phyloP scores from a whole-genome alignment of 2,113 vertebrate species.

The Octodon degus region DNA sequence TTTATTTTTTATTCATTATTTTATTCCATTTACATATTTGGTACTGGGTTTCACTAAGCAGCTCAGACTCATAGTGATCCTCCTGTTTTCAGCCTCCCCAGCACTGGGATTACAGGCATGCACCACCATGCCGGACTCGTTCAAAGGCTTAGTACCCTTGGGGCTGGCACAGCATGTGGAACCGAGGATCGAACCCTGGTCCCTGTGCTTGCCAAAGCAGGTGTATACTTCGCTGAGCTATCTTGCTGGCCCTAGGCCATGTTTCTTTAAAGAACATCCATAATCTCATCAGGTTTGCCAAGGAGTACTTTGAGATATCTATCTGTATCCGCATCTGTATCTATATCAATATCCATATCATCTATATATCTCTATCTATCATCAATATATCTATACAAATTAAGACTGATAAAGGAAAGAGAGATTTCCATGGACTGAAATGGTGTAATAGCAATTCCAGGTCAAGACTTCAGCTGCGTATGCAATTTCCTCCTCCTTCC shows the following conservation, averaged over 20 bases:
- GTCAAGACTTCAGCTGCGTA: background rate
- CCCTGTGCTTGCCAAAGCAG: too few relatives aligned
- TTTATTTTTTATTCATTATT: too few relatives aligned
- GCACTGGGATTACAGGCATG: too few relatives aligned
- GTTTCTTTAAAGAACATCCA: slow-evolving; percentile 13
- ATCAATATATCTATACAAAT: background rate
- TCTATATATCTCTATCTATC: background rate
- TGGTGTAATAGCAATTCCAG: background rate
- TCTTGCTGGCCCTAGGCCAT: background rate
- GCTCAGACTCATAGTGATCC: too few relatives aligned
- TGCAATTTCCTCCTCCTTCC: background rate
- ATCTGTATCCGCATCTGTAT: background rate
- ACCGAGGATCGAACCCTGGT: too few relatives aligned
- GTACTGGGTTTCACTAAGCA: too few relatives aligned
- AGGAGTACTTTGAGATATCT: background rate
- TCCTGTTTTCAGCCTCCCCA: too few relatives aligned
- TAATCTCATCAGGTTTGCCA: background rate
- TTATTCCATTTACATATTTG: too few relatives aligned
- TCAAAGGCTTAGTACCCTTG: too few relatives aligned
- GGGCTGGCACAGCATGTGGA: too few relatives aligned
- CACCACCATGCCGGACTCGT: too few relatives aligned
- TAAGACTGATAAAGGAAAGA: background rate
- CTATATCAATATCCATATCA: background rate
- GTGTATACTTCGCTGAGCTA: too few relatives aligned
- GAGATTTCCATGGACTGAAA: background rate